Conservation (phyloP, 1,140 invertebrate species). For the Drosophila melanica region DNA sequence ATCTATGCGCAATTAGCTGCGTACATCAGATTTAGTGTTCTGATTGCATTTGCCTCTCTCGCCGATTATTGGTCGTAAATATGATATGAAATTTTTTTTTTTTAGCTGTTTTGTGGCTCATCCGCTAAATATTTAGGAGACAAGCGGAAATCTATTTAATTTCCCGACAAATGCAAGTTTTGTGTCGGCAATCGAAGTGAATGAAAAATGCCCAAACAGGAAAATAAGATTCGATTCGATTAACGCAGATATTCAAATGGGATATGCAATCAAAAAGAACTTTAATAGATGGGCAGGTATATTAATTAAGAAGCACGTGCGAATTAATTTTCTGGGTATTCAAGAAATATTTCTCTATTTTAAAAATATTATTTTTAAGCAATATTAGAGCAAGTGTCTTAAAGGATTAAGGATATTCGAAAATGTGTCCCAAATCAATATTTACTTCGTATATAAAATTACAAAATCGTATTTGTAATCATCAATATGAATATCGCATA, state of each 20-base stretch:
- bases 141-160: constrained; percentile 62
- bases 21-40: constrained; percentile 80
- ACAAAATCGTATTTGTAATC: too few species aligned
- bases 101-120: constrained; percentile 34
- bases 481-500: too few species aligned
- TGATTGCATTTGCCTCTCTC: constrained; percentile 66
- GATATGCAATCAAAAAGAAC: background rate
- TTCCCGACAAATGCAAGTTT: constrained; percentile 41
- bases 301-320: background rate
- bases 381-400: too few species aligned
- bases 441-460: too few species aligned
- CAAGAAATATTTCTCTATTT: too few species aligned
- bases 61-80: constrained; percentile 59
- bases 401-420: too few species aligned
- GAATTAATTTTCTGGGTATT: too few species aligned
- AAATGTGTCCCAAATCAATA: too few species aligned
- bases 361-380: too few species aligned
- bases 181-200: constrained; percentile 33
- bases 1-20: constrained; percentile 81
- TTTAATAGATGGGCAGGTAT: background rate
- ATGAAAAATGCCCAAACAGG: background rate
- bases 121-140: constrained; percentile 46
- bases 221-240: constrained; percentile 5
- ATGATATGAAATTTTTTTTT: constrained; percentile 56
- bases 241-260: background rate